Evolutionary conservation across 1,140 invertebrate genomes (phyloP), one percentile per base, ranked within the genome.

Genomic region (Ceratina japonica): DNA sequence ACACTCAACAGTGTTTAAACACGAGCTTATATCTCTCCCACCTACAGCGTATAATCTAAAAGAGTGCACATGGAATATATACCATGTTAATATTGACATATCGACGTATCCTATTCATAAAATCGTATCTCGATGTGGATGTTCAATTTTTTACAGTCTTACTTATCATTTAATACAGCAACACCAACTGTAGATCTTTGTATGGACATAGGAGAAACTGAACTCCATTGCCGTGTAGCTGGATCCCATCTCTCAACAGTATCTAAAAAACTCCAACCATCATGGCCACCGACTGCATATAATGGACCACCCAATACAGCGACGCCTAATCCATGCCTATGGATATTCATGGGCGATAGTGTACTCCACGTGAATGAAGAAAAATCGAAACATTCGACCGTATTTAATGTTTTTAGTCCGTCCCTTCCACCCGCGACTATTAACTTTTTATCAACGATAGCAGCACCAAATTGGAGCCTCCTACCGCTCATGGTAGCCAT

Each of bases 261-360:
- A 89, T 97, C 97, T 15, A 98, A 92, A 91, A 98, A 99, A 86
- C 97, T 97, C 97, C 97, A 98, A 51, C 95, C 96, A 93, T 99
- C 98, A 90, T 99, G 97, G 18, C 98, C 98, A 37, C 98, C 98
- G 12, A 99, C 97, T 8, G 97, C 98, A 93, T 99, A 99, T 62
- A 99, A 94, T 1, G 97, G 97, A 0, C 97, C 97, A 76, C 94
- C 94, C 54, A 99, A 92, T 13, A 98, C 96, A 3, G 97, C 97
- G 31, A 99, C 97, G 94, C 94, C 94, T 79, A 98, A 92, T 12
- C 97, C 97, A 92, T 98, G 97, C 59, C 97, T 93, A 90, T 98
- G 97, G n/a, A 97, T 98, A 76, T 95, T 96, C 97, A 99, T 98
- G 0, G 97, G 94, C 71, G 97, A 95, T 70, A 98, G 92, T 31